Evolutionary conservation across 2,113 vertebrate species (phyloP), one percentile per base, ranked within the genome.

Genomic region (Conger conger): DNA sequence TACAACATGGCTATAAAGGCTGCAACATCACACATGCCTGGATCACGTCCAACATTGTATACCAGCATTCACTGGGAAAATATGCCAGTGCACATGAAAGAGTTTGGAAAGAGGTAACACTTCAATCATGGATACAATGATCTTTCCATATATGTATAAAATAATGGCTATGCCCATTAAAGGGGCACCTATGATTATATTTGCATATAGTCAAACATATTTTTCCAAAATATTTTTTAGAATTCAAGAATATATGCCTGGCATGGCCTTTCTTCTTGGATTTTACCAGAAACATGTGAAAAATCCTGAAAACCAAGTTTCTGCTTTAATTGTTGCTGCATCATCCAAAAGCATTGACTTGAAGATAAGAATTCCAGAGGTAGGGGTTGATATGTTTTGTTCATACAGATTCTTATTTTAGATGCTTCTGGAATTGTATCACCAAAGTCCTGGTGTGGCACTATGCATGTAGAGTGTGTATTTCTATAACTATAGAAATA

Each of bases 341-440:
- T 91, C 93, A 77, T 85, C 88, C 60, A 90, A 94, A 89, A 91
- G 89, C 76, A 2, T 94, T 15, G 87, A 94, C 79, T 17, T 95
- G 80, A 92, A 87, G 85, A 77, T 95, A 40, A 89, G 91, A 88
- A 86, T 94, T 83, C 94, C 94, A 87, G 89, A 94, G 93, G 95
- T 95, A 86, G 23, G 23, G 23, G 35, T 0, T 60, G 16, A 33
- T 76, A 9, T n/a, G 68, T 8, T 17, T 79, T 42, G 76, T 6
- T 30, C n/a, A 36, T 84, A 81, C 84, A 7, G 3, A 73, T 45
- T 0, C 33, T 79, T 33, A 80, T 57, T 68, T 77, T 16, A 23
- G 23, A 18, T 77, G 0, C 35, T 53, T 23, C 60, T 50, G 36
- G 37, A 63, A 63, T 63, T 18, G 83, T 40, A 23, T 53, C 50